Percentiles rank a stretch among this genome's conserved stretches.
phyloP scores from a whole-genome alignment of 1,140 invertebrate genomes.

The Drosophila mojavensis region DNA sequence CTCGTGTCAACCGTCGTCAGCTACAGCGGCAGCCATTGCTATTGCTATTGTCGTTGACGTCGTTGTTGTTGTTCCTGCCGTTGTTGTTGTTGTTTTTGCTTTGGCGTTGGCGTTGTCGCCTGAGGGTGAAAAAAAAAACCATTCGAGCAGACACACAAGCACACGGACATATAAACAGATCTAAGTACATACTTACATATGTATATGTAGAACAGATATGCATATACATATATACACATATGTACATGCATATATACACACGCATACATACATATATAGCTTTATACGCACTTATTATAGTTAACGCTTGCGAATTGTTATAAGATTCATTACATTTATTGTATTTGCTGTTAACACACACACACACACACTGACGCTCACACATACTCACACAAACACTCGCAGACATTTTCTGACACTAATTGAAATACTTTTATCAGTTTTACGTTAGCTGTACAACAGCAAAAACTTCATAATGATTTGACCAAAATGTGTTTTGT shows the following conservation, averaged over 20 bases:
- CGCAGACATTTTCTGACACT: slow-evolving; percentile 65
- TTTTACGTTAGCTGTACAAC: slow-evolving; percentile 39
- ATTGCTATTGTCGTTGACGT: slow-evolving; percentile 41
- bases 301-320: slow-evolving; percentile 68
- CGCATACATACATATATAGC: slow-evolving; percentile 15
- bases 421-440: slow-evolving; percentile 82
- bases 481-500: slow-evolving; percentile 26
- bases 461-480: slow-evolving; percentile 3
- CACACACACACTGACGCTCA: slow-evolving; percentile 7
- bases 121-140: slow-evolving; percentile 77
- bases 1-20: slow-evolving; percentile 79
- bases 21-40: slow-evolving; percentile 62
- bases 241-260: slow-evolving; percentile 3
- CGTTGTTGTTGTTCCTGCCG: not conserved
- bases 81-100: slow-evolving; percentile 44
- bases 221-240: slow-evolving; percentile 53
- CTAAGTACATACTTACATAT: slow-evolving; percentile 20
- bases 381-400: slow-evolving; percentile 4
- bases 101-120: slow-evolving; percentile 80
- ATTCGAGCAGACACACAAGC: slow-evolving; percentile 68
- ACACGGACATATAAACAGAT: slow-evolving; percentile 22
- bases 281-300: slow-evolving; percentile 13
- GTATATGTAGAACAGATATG: not conserved
- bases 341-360: slow-evolving; percentile 34
- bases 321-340: slow-evolving; percentile 67